These are phyloP conservation scores for Ormyrus thymus DNA, from an alignment of 2,888 invertebrate species.

Conservation along the genomic window DNA sequence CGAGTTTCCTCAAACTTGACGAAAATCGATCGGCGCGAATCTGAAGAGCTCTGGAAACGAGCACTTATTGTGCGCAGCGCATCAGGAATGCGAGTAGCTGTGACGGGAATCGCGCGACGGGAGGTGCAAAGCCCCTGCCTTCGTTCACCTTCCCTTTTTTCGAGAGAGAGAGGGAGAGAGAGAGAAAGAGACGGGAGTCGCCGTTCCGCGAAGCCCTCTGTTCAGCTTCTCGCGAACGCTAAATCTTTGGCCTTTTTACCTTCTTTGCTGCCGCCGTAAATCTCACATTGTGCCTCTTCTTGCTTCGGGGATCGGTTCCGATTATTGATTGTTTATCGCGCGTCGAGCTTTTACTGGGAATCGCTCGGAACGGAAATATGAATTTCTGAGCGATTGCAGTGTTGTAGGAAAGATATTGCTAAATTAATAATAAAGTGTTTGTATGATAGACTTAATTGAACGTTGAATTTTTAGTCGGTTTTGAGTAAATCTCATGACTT, in stretches of 20 bases:
- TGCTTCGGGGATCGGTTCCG: no score
- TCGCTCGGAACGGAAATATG: no score
- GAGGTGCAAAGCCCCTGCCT: slow-evolving; percentile 8
- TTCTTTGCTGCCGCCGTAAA: no score
- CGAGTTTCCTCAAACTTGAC: no score
- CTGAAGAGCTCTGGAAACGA: no score
- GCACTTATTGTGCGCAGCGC: no score
- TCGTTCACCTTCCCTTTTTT: neutral
- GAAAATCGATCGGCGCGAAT: no score
- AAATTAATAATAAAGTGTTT: neutral
- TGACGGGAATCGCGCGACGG: slow-evolving; percentile 39
- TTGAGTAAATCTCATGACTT: slow-evolving; percentile 11
- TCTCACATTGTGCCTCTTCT: no score
- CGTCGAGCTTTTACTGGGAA: no score
- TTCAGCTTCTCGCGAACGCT: neutral
- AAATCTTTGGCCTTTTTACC: neutral
- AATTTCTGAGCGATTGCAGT: neutral
- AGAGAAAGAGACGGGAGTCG: no score
- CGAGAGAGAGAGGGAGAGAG: no score
- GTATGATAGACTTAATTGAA: neutral
- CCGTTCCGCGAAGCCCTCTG: neutral
- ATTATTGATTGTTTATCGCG: no score
- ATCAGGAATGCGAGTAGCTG: neutral
- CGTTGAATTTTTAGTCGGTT: slow-evolving; percentile 1
- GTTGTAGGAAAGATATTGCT: neutral